These are phyloP conservation scores for Vanacampus margaritifer DNA, from an alignment of 2,113 vertebrate genomes.

Conservation along the genomic window DNA sequence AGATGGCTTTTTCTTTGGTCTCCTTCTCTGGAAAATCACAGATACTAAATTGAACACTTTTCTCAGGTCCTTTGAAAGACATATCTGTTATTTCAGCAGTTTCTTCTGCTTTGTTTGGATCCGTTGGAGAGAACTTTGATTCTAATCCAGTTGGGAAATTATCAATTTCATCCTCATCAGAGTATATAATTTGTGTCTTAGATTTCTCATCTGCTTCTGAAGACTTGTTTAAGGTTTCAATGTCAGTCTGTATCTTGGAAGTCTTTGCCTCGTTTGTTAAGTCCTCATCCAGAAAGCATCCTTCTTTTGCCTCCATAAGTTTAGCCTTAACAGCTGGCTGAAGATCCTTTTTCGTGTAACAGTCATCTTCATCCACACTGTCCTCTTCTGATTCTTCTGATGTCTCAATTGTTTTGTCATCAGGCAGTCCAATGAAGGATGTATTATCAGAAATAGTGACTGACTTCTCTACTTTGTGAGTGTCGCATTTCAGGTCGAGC, in stretches of 20 bases:
- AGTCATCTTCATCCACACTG: constrained; percentile 59
- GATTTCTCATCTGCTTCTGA: constrained; percentile 41
- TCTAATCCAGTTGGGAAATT: constrained; percentile 37
- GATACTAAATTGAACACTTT: constrained; percentile 72
- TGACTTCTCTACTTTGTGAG: constrained; percentile 47
- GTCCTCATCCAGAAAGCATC: constrained; percentile 87
- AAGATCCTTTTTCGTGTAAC: constrained; percentile 61
- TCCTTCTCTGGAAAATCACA: constrained; percentile 64
- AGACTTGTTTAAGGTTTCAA: constrained; percentile 36
- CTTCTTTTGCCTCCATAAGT: constrained; percentile 85
- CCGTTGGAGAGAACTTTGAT: constrained; percentile 28
- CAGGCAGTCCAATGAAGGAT: constrained; percentile 61
- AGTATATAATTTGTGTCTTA: constrained; percentile 53
- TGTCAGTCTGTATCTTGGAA: constrained; percentile 38
- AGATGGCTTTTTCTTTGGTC: constrained; percentile 55
- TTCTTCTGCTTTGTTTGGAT: constrained; percentile 43
- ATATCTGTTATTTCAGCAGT: constrained; percentile 32
- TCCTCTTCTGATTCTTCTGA: constrained; percentile 67
- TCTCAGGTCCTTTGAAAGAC: constrained; percentile 57
- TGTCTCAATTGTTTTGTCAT: constrained; percentile 76
- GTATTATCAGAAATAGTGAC: constrained; percentile 52
- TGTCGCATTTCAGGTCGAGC: constrained; percentile 27
- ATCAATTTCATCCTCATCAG: constrained; percentile 46
- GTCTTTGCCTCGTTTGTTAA: constrained; percentile 65
- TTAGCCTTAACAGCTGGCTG: constrained; percentile 68